Evolutionary conservation across 2,113 vertebrate species (phyloP), one percentile per base, ranked within the genome.

Genomic region (Oenanthe oenanthe): DNA sequence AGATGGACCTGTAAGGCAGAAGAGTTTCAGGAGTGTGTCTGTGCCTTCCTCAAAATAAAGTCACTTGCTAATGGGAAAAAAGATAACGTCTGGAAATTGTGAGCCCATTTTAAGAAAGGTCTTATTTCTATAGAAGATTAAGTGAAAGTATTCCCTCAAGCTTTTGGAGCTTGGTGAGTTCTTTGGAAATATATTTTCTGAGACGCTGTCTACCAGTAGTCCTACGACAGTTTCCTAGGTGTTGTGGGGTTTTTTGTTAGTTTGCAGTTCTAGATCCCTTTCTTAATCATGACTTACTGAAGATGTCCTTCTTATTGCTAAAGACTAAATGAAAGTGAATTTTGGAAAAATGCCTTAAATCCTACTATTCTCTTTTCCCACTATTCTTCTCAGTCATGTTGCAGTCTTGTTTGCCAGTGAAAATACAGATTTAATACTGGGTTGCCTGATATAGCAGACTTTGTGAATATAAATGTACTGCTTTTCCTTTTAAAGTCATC

Each of bases 61-160:
- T 48, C 62, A 50, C 66, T 62, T 79, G 7, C 36, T 61, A 38
- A 53, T n/a, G 17, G 32, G 12, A 4, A 45, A 53, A 32, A 29
- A 54, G 8, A 1, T 17, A 4, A 6, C 24, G 45, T 28, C 17
- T 5, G 5, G 17, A 24, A 53, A 70, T 43, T 74, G 7, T 0
- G 0, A 57, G 26, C 12, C 14, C 8, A 16, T 81, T 77, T 85
- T 34, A 63, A 38, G n/a, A 77, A 36, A 18, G 29, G 28, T 22
- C 12, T 57, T 12, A 22, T 50, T 79, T 34, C 7, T 40, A 29
- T 8, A 38, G 12, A 68, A 68, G 31, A 47, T 76, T 45, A 76
- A 72, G 19, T 9, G 8, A 79, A 60, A 85, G 10, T 34, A 66
- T 71, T 67, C 3, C 9, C 18, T 66, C 42, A 45, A 54, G 10